phyloP scores from a whole-genome alignment of 2,113 vertebrate genomes.

The Centropus unirufus region DNA sequence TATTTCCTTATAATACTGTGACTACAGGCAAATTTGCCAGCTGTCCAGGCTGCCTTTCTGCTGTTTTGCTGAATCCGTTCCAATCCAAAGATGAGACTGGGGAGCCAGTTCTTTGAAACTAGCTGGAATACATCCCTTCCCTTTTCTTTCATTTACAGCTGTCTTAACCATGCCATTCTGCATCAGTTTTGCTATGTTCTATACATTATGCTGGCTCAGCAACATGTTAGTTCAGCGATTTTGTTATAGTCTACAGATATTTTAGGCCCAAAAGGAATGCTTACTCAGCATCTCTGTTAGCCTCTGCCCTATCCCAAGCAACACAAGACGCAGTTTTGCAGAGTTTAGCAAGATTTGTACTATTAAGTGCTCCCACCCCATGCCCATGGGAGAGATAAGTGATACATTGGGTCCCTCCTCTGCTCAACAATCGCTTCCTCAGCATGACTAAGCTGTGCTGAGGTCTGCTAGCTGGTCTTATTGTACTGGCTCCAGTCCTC shows the following conservation, averaged over 20 bases:
- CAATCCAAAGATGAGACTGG: neutral
- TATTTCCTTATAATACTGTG: neutral
- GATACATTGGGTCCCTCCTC: neutral
- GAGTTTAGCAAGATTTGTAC: constrained; percentile 8
- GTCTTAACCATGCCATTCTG: neutral
- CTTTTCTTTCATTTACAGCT: constrained; percentile 8
- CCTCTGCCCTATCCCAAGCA: neutral
- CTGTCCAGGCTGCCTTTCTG: neutral
- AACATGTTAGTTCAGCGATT: constrained; percentile 51
- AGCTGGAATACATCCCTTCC: neutral
- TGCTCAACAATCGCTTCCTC: neutral
- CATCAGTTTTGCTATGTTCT: constrained; percentile 39
- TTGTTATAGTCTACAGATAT: neutral
- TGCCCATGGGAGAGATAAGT: neutral
- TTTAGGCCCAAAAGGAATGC: constrained; percentile 3
- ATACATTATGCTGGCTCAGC: constrained; percentile 51
- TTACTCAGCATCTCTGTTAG: neutral
- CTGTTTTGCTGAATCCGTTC: neutral
- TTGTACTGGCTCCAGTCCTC: neutral
- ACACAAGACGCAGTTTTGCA: constrained; percentile 16
- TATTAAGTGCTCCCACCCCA: neutral
- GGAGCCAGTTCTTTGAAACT: neutral
- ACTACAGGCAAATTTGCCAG: neutral
- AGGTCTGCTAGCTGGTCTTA: neutral
- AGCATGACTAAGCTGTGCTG: neutral